A percentile compares a stretch with the other conserved stretches of the same genome.
phyloP scores from a whole-genome alignment of 2,888 invertebrate genomes.

The Caenorhabditis angaria region DNA sequence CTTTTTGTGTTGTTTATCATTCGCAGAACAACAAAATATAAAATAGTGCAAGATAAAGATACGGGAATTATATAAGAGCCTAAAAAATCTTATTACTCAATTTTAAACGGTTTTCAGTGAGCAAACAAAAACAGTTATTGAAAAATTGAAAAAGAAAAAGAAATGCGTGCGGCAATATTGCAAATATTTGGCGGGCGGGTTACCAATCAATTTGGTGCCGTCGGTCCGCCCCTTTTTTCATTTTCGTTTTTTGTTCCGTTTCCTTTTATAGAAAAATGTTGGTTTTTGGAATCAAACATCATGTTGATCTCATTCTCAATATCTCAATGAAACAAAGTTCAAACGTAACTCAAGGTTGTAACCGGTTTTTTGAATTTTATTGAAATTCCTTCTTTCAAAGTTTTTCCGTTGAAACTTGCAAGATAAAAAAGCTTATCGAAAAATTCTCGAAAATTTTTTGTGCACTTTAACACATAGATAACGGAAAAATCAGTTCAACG shows the following conservation, averaged over 20 bases:
- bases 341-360: not conserved
- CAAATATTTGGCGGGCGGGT: slow-evolving; percentile 15
- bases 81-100: not conserved
- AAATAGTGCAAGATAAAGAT: not conserved
- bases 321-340: not conserved
- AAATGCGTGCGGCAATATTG: slow-evolving; percentile 18
- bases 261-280: not conserved
- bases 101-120: not conserved
- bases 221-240: slow-evolving; percentile 23
- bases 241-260: not conserved
- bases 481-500: no score
- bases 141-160: slow-evolving; percentile 16
- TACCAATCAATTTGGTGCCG: slow-evolving; percentile 41
- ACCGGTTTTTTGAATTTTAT: not conserved
- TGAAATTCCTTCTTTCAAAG: not conserved
- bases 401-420: not conserved
- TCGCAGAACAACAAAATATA: slow-evolving; percentile 21
- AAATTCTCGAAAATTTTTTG: no score
- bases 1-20: slow-evolving; percentile 10
- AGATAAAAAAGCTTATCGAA: no score
- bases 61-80: no score
- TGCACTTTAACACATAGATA: no score
- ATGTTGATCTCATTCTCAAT: not conserved
- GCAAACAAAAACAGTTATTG: not conserved
- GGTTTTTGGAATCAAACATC: not conserved